Percentiles rank a stretch among this genome's conserved stretches.
Conservation (phyloP, 2,888 invertebrate genomes). For the Scelioninae gen. 2 region DNA sequence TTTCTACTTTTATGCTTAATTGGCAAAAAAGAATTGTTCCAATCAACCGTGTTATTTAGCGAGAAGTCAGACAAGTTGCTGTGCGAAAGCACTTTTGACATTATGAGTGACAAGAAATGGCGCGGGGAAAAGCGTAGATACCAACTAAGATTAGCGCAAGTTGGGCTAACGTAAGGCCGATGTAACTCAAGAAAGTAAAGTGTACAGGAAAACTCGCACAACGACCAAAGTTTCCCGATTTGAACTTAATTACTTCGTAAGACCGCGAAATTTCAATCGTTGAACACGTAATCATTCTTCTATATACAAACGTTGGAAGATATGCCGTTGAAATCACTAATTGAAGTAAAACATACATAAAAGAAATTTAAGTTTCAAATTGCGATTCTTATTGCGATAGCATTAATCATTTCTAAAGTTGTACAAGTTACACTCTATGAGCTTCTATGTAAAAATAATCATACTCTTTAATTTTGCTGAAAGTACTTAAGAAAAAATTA, state of each 20-base stretch:
- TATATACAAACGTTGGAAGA: constrained; percentile 58
- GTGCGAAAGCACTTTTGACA: constrained; percentile 44
- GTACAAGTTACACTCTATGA: neutral
- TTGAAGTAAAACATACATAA: constrained; percentile 53
- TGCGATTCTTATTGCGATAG: constrained; percentile 28
- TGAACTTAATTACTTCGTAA: constrained; percentile 72
- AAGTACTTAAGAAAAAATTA: no score
- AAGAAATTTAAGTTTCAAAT: constrained; percentile 40
- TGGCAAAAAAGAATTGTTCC: neutral
- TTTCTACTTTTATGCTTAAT: neutral
- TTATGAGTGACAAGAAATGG: constrained; percentile 52
- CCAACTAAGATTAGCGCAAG: constrained; percentile 44
- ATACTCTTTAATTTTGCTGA: no score
- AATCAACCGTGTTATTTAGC: constrained; percentile 23
- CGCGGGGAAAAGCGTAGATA: constrained; percentile 31
- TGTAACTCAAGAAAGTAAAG: constrained; percentile 50
- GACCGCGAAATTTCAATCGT: constrained; percentile 71
- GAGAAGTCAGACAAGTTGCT: constrained; percentile 32
- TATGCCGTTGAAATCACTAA: constrained; percentile 46
- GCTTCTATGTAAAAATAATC: no score
- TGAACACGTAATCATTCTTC: constrained; percentile 68
- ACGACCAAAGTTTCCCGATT: constrained; percentile 71
- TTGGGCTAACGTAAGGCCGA: constrained; percentile 44
- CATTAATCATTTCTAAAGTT: constrained; percentile 20
- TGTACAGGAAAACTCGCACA: constrained; percentile 60